Evolutionary conservation across 2,888 invertebrate species (phyloP), one percentile per base, ranked within the genome.

Genomic region (Sisyra terminalis): DNA sequence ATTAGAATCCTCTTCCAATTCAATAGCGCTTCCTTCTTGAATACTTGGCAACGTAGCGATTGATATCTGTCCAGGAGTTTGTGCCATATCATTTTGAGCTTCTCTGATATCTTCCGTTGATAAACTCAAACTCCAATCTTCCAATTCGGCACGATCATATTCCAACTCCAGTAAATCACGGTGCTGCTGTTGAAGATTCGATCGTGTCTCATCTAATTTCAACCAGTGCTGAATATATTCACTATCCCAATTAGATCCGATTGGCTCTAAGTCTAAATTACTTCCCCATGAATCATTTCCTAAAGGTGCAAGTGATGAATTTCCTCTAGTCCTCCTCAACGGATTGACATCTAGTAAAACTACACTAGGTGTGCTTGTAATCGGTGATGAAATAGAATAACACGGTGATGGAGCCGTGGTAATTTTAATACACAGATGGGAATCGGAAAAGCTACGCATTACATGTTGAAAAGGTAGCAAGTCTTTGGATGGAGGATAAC

Each of bases 171-270:
- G 67, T 50, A 78, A 59, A 54, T 78, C 78, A 46, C 78, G 66
- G 55, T 78, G 77, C 50, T 78, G 71, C 52, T 78, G 78, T 51
- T 76, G 76, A 29, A 75, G 54, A 3, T 76, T 73, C 44, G 76
- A 75, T 53, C 79, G 66, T 2, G 78, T 76, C 51, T 81, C 80
- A 54, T 81, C 81, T 50, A 81, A 59, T 55, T 78, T 71, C 41
- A 82, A 62, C 80, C 81, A 81, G 53, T 81, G 79, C 55, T 81
- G 80, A 37, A 82, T 75, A 50, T 78, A 81, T 54, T 80, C 80
- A 2, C 75, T 72, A 52, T 82, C 80, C 64, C 76, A 79, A 35
- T 71, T 70, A 36, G 74, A 73, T 5, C 65, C 64, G 29, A 70
- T 64, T 31, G 75, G 73, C 41, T 74, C 74, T 15, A 65, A 57